phyloP scores from a whole-genome alignment of 2,888 invertebrate genomes.

The Rhamnusium bicolor region DNA sequence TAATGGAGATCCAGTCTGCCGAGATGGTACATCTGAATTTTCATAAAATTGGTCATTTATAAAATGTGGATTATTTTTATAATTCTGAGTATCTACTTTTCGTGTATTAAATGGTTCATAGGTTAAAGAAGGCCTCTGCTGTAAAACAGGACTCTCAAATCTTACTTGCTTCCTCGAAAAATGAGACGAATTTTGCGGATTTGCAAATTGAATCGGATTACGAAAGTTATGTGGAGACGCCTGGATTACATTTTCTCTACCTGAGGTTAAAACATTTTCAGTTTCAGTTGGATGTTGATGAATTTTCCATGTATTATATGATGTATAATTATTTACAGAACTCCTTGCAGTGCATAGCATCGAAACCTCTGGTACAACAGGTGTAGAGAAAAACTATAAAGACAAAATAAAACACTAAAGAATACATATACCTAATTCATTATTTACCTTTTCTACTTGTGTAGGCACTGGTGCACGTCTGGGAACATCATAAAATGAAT shows the following conservation, averaged over 20 bases:
- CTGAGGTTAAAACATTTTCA: constrained; percentile 21
- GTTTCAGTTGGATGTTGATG: constrained; percentile 41
- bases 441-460: constrained; percentile 55
- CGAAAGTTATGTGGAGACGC: background rate
- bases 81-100: constrained; percentile 19
- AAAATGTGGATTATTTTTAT: constrained; percentile 18
- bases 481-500: constrained; percentile 67
- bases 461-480: constrained; percentile 62
- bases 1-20: constrained; percentile 6
- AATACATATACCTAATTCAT: background rate
- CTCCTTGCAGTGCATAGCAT: constrained; percentile 55
- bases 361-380: constrained; percentile 68
- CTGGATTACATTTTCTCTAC: constrained; percentile 46
- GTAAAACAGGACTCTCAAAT: constrained; percentile 62
- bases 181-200: constrained; percentile 41
- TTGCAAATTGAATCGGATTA: constrained; percentile 19
- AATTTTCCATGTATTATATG: constrained; percentile 60
- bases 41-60: background rate
- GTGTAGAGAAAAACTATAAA: constrained; percentile 50
- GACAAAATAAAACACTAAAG: background rate
- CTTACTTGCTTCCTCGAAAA: constrained; percentile 65
- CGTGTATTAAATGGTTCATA: constrained; percentile 42
- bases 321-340: constrained; percentile 46
- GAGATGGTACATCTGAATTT: constrained; percentile 19
- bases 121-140: constrained; percentile 37